Base-by-base conservation (phyloP, 2,888 invertebrate genomes). In the Sturmia bella region DNA sequence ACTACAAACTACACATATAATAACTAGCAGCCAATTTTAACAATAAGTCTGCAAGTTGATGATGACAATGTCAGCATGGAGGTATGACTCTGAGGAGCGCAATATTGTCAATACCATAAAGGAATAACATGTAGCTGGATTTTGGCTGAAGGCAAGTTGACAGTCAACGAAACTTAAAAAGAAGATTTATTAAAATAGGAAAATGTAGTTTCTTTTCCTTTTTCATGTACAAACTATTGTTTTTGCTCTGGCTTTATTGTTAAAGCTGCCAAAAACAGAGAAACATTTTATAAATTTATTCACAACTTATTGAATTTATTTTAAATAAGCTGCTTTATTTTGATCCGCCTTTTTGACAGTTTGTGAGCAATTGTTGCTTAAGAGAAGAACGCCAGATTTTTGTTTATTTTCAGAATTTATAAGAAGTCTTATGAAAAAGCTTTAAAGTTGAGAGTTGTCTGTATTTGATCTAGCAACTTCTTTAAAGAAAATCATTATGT, bases 131-230 rank as follows among this genome's bases (percentile, higher is more conserved):
- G 27, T 12, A 37, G 43, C 13, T 15, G 39, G 48, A 41, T 32
- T 27, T 32, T 9, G n/a, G 52, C 24, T 68, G 73, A 73, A 41
- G 48, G 61, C 61, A 56, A 52, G 52, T 43, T 32, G 68, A 17
- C 72, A 54, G 27, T 27, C 24, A 13, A 27, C 41, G 19, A 19
- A n/a, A 43, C 52, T 54, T 45, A 54, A 52, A 32, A 3, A 32
- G 6, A n/a, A 74, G 69, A 80, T 74, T 80, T 80, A 80, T 80
- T 69, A 74, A 69, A 64, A 74, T 43, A 74, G 56, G 13, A 74
- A 74, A 68, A 68, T 75, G 43, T 76, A 52, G 52, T 56, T 59
- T 4, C 0, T n/a, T 9, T 43, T 19, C 12, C 15, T 54, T 54
- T 45, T 15, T 21, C 7, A 13, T 50, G 21, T 69, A 39, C 61